phyloP scores from a whole-genome alignment of 2,888 invertebrate genomes.

The Zygaena filipendulae region DNA sequence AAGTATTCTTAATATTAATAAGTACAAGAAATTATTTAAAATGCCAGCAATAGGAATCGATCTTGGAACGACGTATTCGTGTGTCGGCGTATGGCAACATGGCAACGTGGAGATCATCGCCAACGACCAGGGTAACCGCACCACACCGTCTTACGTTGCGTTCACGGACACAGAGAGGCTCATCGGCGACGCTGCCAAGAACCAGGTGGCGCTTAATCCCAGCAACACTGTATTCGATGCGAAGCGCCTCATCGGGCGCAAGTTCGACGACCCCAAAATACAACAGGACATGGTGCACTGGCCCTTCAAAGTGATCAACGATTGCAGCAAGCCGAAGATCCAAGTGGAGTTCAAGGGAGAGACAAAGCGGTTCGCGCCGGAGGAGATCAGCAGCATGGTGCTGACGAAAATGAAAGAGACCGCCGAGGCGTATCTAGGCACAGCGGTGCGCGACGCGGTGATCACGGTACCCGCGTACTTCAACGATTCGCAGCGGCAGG shows the following conservation, averaged over 20 bases:
- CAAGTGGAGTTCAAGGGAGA: slow-evolving; percentile 75
- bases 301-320: slow-evolving; percentile 81
- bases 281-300: slow-evolving; percentile 85
- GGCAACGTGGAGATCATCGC: slow-evolving; percentile 81
- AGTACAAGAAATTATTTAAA: slow-evolving; percentile 22
- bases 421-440: slow-evolving; percentile 78
- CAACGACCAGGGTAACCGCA: slow-evolving; percentile 75
- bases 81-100: slow-evolving; percentile 67
- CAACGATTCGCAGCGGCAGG: no score
- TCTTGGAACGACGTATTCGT: slow-evolving; percentile 68
- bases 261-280: slow-evolving; percentile 77
- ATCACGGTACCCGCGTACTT: slow-evolving; percentile 85
- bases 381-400: slow-evolving; percentile 80
- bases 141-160: slow-evolving; percentile 80
- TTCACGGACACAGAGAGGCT: slow-evolving; percentile 76
- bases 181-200: slow-evolving; percentile 77
- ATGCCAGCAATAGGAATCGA: slow-evolving; percentile 68
- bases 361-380: slow-evolving; percentile 72
- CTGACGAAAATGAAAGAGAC: no score
- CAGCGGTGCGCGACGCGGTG: slow-evolving; percentile 75
- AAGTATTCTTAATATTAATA: slow-evolving; percentile 5
- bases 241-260: slow-evolving; percentile 84
- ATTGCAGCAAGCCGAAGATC: slow-evolving; percentile 74
- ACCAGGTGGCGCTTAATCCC: slow-evolving; percentile 79
- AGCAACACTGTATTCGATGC: slow-evolving; percentile 80